Conservation (phyloP, 2,888 invertebrate species). For the Thyatira batis region DNA sequence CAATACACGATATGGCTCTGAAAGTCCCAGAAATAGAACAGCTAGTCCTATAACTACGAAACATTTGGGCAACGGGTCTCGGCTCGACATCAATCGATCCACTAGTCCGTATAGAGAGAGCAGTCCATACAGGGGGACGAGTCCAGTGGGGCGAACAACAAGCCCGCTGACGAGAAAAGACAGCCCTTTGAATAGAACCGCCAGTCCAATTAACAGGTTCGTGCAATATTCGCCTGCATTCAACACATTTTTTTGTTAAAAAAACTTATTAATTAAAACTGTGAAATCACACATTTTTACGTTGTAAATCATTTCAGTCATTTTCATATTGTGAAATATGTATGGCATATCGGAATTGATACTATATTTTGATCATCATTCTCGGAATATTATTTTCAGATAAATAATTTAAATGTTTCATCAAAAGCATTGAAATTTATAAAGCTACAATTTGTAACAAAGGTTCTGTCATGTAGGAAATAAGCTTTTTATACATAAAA, state of each 20-base stretch:
- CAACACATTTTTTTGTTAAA: neutral
- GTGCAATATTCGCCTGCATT: conserved; percentile 12
- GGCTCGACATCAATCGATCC: conserved; percentile 76
- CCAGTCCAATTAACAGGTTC: conserved; percentile 81
- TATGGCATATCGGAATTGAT: too few relatives aligned
- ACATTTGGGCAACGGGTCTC: conserved; percentile 76
- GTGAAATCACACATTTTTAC: conserved; percentile 14
- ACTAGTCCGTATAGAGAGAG: conserved; percentile 62
- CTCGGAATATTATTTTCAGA: conserved; percentile 29
- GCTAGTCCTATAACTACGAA: conserved; percentile 79
- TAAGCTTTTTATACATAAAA: neutral
- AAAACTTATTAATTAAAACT: neutral
- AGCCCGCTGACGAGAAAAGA: conserved; percentile 81
- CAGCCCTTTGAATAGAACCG: conserved; percentile 77
- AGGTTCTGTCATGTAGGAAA: neutral
- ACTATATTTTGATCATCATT: too few relatives aligned
- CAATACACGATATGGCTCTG: conserved; percentile 63
- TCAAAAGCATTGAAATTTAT: neutral
- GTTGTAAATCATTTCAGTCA: conserved; percentile 46
- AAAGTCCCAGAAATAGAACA: conserved; percentile 72
- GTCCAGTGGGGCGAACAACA: conserved; percentile 73
- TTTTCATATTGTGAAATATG: too few relatives aligned
- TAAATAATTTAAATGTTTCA: neutral
- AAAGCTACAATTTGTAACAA: neutral
- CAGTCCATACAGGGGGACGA: conserved; percentile 71